phyloP scores from a whole-genome alignment of 64 coral and sea anemone genomes.

The Catalaphyllia jardinei region DNA sequence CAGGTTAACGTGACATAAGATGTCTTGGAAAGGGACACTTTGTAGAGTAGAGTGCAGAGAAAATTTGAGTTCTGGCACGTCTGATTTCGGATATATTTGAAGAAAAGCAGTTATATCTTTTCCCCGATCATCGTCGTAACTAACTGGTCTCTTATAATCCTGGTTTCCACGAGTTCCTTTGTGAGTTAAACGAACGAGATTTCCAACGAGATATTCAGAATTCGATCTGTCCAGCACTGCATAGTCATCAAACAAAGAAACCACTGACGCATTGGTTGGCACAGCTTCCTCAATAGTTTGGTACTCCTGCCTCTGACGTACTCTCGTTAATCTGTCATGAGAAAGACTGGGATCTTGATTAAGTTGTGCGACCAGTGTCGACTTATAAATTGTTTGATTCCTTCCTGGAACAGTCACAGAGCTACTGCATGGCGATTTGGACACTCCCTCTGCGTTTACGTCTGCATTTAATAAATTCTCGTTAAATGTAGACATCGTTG shows the following conservation, averaged over 20 bases:
- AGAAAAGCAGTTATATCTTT: conserved; percentile 21
- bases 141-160: conserved; percentile 31
- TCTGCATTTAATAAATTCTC: neutral
- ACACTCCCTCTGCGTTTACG: conserved; percentile 14
- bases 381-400: conserved; percentile 9
- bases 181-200: conserved; percentile 8
- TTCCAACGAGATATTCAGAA: conserved; percentile 15
- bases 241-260: conserved; percentile 12
- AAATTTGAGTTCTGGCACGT: conserved; percentile 2
- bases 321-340: conserved; percentile 23
- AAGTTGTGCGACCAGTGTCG: conserved; percentile 2
- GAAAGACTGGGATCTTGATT: conserved; percentile 27
- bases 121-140: conserved; percentile 12
- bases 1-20: conserved; percentile 10
- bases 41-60: conserved; percentile 4
- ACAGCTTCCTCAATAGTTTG: conserved; percentile 7
- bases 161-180: conserved; percentile 14
- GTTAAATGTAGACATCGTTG: no score
- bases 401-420: conserved; percentile 14
- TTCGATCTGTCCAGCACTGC: neutral
- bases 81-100: neutral
- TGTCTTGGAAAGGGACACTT: conserved; percentile 1
- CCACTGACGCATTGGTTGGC: conserved; percentile 3
- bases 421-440: conserved; percentile 3
- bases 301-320: conserved; percentile 12